Percentiles rank a stretch among this genome's conserved stretches.
phyloP scores from a whole-genome alignment of 1,140 invertebrate genomes.

The Zaprionus taronus region DNA sequence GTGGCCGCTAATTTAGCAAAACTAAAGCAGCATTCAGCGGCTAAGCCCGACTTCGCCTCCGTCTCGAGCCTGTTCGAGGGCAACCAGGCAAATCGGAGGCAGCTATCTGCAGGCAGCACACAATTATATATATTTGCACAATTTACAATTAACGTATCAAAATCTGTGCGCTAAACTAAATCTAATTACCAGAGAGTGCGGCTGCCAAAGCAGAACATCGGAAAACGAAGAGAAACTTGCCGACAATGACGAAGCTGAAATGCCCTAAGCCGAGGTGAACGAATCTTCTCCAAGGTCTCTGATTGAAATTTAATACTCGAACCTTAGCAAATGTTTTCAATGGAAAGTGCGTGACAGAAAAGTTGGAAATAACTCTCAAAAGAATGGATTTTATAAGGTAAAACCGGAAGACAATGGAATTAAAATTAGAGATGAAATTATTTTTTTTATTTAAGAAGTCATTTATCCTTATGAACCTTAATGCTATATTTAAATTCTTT shows the following conservation, averaged over 20 bases:
- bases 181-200: slow-evolving; percentile 64
- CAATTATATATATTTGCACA: slow-evolving; percentile 78
- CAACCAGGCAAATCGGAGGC: slow-evolving; percentile 67
- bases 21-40: slow-evolving; percentile 66
- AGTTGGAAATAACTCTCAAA: background rate
- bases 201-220: slow-evolving; percentile 20
- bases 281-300: background rate
- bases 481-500: no score
- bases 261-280: slow-evolving; percentile 9
- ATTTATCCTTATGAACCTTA: no score
- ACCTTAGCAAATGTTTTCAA: background rate
- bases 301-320: background rate
- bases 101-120: slow-evolving; percentile 44
- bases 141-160: slow-evolving; percentile 81
- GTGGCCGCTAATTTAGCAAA: slow-evolving; percentile 72
- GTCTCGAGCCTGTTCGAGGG: slow-evolving; percentile 19
- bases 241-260: slow-evolving; percentile 32
- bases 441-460: no score
- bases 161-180: slow-evolving; percentile 78
- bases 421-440: background rate
- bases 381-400: background rate
- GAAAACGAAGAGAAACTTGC: slow-evolving; percentile 19
- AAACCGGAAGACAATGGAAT: background rate
- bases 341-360: background rate
- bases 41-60: slow-evolving; percentile 8